Evolutionary conservation across 2,113 vertebrate species (phyloP), one percentile per base, ranked within the genome.

Genomic region (Podarcis cretensis): DNA sequence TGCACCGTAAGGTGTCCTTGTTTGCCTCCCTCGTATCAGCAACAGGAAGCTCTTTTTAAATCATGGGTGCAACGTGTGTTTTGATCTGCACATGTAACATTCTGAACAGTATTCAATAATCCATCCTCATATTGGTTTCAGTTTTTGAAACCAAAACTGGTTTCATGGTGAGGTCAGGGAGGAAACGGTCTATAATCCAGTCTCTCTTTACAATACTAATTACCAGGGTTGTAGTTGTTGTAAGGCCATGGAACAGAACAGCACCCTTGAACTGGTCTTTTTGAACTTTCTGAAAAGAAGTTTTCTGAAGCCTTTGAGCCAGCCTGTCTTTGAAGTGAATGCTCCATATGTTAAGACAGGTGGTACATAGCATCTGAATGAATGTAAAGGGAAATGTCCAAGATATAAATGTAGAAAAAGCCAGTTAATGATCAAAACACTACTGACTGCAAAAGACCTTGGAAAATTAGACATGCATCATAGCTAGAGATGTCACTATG

Each of bases 61-160:
- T 65, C 14, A 63, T 86, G 32, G 23, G 30, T 65, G 63, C 23
- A 63, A 27, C n/a, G 35, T 84, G 59, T 76, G 21, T 54, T 65
- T 65, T 84, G 65, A 69, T 83, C 23, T 40, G 59, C 16, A 82
- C 68, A 73, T 54, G 21, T 5, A 73, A 73, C 43, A 71, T 73
- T 4, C 37, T 30, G 18, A 23, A 14, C 13, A 30, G 32, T 10
- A 32, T 65, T 48, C 75, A 35, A 65, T 76, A 20, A 40, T 8
- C 57, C 4, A 65, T 21, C 54, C 1, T 32, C 30, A 89, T 59
- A 81, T 78, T 84, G 66, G 84, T 93, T 93, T 90, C 5, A 87
- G 14, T 48, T 78, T 90, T 54, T 7, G 40, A 86, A 80, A 57
- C 23, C 73, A 83, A 89, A 90, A 80, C 12, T 54, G 63, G 21